Evolutionary conservation across 2,113 vertebrate genomes (phyloP), one percentile per base, ranked within the genome.

Genomic region (Lipophrys pholis): DNA sequence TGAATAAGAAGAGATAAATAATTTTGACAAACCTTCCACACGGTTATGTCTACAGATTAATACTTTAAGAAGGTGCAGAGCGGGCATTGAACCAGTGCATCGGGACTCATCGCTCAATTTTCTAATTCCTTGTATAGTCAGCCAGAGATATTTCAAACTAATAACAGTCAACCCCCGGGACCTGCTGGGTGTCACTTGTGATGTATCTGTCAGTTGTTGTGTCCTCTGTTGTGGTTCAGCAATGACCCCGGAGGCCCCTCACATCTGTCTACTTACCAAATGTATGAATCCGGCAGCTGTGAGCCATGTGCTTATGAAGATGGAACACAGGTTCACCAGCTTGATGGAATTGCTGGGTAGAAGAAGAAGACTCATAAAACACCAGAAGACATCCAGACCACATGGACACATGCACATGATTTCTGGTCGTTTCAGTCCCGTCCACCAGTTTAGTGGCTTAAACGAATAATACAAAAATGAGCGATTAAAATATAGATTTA

Each of bases 281-380:
- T 99, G 98, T 94, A 99, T 99, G 93, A 99, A 99, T 78, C 98
- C 98, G 66, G 98, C 98, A 82, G 97, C 98, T 84, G 98, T 99
- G 81, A 99, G 95, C 98, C 98, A 99, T 53, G 98, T 99, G 94
- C 98, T 99, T 93, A 99, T 99, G 94, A 99, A 99, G 94, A 99
- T 99, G 86, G 98, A 99, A 86, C 97, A 97, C 87, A 99, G 94
- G 94, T 99, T 99, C 93, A 99, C 98, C 89, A 99, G 94, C 95
- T 99, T 99, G 94, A 99, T 99, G 93, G 98, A 99, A 95, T 99
- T 99, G 91, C 98, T 99, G 91, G 72, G 83, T 78, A 88, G 48
- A 89, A 92, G 81, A 76, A 78, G 87, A 80, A 87, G 75, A 91
- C 2, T 64, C 41, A 59, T 62, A 41, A 77, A 69, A 70, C 39